These are phyloP conservation scores for Anarhynchus alexandrinus DNA, from an alignment of 2,113 vertebrate genomes.

Conservation along the genomic window DNA sequence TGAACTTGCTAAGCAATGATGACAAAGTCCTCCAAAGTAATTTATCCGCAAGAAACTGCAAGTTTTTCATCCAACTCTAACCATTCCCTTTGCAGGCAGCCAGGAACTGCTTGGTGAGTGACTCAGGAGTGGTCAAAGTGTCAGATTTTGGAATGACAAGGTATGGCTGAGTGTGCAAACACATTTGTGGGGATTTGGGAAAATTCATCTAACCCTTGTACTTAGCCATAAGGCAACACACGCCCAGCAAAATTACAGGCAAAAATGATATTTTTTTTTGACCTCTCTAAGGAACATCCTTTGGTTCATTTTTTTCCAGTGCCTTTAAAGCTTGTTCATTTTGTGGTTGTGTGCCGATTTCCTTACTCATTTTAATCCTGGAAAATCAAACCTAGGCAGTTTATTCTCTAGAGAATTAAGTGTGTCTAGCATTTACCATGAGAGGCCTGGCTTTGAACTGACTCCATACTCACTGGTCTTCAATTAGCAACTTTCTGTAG, in stretches of 20 bases:
- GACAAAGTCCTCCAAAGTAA: neutral
- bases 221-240: neutral
- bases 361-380: neutral
- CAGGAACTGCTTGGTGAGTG: constrained; percentile 92
- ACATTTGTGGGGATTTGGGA: neutral
- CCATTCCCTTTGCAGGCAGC: constrained; percentile 79
- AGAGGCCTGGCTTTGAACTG: neutral
- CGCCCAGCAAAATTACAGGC: neutral
- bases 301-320: neutral
- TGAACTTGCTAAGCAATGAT: neutral
- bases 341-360: neutral
- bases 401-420: neutral
- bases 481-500: neutral
- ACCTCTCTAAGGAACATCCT: neutral
- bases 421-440: neutral
- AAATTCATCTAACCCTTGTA: neutral
- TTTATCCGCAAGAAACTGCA: neutral
- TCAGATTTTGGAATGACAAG: constrained; percentile 96
- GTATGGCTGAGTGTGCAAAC: constrained; percentile 61
- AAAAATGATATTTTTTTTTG: neutral
- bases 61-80: neutral
- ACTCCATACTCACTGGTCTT: neutral
- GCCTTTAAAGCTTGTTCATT: neutral
- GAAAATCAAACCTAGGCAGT: neutral
- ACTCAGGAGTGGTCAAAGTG: constrained; percentile 87